Evolutionary conservation across 1,140 invertebrate genomes (phyloP), one percentile per base, ranked within the genome.

Genomic region (Cydia splendana): DNA sequence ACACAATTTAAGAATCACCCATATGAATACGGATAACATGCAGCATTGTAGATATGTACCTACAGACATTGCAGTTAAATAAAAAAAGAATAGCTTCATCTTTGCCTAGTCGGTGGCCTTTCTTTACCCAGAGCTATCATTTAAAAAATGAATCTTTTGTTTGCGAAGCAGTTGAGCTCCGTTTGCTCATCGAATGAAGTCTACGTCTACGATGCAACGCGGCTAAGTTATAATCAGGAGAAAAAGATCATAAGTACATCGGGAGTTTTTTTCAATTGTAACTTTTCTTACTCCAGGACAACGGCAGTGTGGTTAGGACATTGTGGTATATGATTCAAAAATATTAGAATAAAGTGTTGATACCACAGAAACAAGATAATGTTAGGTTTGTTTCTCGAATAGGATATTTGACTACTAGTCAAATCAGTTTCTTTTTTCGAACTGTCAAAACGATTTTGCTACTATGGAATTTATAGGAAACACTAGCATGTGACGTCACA

Each of bases 61-160:
- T 24, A 24, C 13, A n/a, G 4, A 15, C 51, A 7, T 53, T 5
- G 51, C n/a, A 18, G 4, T 53, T 5, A 53, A 53, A 18, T n/a
- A n/a, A 53, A 15, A 18, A 62, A 62, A 62, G 6, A 10, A 62
- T 62, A 10, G 10, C 9, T 24, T 24, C 57, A 62, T 24, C 20
- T 62, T 62, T 9, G 57, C 5, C 20, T 24, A 24, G 20, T 53
- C 51, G 51, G 51, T 18, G 6, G 20, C 13, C 20, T 28, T n/a
- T 71, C 67, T 71, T 71, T 71, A 42, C 67, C 13, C 34, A n/a
- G n/a, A 69, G 30, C 67, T 71, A n/a, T 71, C 67, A 71, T 71
- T 71, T 18, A 71, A 71, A 71, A 71, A 71, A 71, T 71, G 67
- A 42, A 45, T 42, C 67, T 71, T 38, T 71, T 71, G 67, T 71